Evolutionary conservation across 2,888 invertebrate species (phyloP), one percentile per base, ranked within the genome.

Genomic region (Machimus atricapillus): DNA sequence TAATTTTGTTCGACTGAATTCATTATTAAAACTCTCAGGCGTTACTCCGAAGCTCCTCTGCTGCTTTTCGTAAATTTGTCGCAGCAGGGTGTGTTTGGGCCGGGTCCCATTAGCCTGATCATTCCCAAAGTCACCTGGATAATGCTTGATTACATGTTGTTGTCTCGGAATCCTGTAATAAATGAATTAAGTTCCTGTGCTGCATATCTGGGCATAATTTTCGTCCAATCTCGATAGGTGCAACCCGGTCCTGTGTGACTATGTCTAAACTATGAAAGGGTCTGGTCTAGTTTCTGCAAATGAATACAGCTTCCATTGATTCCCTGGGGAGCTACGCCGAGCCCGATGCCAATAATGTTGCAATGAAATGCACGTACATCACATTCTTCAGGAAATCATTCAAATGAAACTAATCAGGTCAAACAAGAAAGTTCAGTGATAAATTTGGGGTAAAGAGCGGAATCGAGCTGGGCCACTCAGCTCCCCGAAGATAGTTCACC

Each of bases 341-440:
- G 2, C 52, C 52, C 23, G 66, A 78, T 78, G 37, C 40, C 37
- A 78, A 43, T 43, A 40, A 78, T 8, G 37, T 37, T 78, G 37
- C 23, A 78, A 40, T 40, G 78, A 78, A 40, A 78, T 78, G 9
- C 78, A 78, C 43, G 40, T 78, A 40, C 40, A 78, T 78, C 40
- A 78, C 78, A 78, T 78, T 40, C 78, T 78, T 78, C 78, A 78
- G 46, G 78, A 23, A 78, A 78, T 78, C 78, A 78, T 78, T 78
- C 43, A 78, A 78, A 6, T 78, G 40, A 43, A 78, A 78, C 78
- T 78, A 78, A 78, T 78, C 78, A 78, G 78, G 78, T 43, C 78
- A 78, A 40, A 78, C 78, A 78, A 78, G 78, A 78, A 78, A 78
- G 40, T 78, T 78, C 43, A 43, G 40, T 40, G 43, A 40, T 78